Conservation (phyloP, 2,797 vertebrate genomes). For the Thaleichthys pacificus region DNA sequence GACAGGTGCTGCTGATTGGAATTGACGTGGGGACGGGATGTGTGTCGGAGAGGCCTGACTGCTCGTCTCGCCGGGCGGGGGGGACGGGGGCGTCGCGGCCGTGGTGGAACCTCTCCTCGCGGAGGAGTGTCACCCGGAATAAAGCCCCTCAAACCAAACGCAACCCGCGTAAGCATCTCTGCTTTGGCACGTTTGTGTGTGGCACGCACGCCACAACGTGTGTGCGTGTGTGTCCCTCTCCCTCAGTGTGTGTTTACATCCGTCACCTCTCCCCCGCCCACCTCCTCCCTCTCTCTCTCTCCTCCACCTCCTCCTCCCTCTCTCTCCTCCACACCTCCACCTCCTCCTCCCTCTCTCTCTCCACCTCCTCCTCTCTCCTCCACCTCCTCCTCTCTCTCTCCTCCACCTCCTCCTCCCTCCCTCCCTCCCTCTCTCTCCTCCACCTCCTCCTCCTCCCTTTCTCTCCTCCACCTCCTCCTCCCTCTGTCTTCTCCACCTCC, state of each 20-base stretch:
- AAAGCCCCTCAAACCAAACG: conserved; percentile 54
- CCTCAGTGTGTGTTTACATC: too few relatives aligned
- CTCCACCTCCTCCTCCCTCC: too few relatives aligned
- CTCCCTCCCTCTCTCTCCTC: too few relatives aligned
- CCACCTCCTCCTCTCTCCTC: background rate
- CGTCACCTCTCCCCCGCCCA: background rate
- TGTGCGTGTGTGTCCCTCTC: too few relatives aligned
- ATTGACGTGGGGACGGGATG: conserved; percentile 74
- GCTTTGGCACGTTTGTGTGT: conserved; percentile 26
- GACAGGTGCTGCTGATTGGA: conserved; percentile 75
- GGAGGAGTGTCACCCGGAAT: conserved; percentile 69
- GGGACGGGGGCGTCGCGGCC: conserved; percentile 44
- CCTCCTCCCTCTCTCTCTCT: too few relatives aligned
- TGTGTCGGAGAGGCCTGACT: conserved; percentile 73
- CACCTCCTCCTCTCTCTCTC: too few relatives aligned
- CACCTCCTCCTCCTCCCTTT: too few relatives aligned
- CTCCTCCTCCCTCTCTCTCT: background rate
- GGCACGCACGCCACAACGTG: conserved; percentile 33
- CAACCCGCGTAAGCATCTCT: background rate
- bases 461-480: too few relatives aligned
- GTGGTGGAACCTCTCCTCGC: conserved; percentile 46
- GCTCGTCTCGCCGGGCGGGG: conserved; percentile 72
- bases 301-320: background rate
- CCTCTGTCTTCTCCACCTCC: too few relatives aligned
- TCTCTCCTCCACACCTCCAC: background rate